phyloP scores from a whole-genome alignment of 2,113 vertebrate genomes.

The Ailuropoda melanoleuca region DNA sequence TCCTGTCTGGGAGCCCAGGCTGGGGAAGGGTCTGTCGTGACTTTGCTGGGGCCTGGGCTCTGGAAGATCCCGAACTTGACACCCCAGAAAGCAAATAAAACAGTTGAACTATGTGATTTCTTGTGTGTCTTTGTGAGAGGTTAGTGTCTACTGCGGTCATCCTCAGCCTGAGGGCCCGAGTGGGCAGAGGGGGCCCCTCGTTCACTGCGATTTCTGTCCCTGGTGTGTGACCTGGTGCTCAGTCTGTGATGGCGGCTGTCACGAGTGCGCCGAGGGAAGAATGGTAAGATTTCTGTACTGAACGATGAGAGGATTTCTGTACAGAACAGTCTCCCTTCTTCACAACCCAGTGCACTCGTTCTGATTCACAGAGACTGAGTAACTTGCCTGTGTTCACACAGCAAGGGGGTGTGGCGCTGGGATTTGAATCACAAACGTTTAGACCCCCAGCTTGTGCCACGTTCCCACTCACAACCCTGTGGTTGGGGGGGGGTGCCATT shows the following conservation, averaged over 20 bases:
- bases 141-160: neutral
- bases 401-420: neutral
- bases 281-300: neutral
- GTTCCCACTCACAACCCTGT: neutral
- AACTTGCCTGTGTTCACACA: neutral
- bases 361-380: neutral
- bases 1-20: neutral
- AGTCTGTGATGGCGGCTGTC: neutral
- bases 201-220: neutral
- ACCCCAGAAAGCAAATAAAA: conserved; percentile 59
- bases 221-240: neutral
- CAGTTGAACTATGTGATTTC: neutral
- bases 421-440: neutral
- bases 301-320: neutral
- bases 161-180: too few species aligned
- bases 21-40: neutral
- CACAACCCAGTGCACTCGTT: neutral
- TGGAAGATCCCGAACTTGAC: neutral
- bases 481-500: neutral
- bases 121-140: neutral
- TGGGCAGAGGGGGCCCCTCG: neutral
- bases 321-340: neutral
- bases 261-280: rapidly evolving
- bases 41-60: neutral
- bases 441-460: neutral